A percentile compares a stretch with the other conserved stretches of the same genome.
Conservation (phyloP, 1,140 invertebrate species). For the Pectinophora gossypiella region DNA sequence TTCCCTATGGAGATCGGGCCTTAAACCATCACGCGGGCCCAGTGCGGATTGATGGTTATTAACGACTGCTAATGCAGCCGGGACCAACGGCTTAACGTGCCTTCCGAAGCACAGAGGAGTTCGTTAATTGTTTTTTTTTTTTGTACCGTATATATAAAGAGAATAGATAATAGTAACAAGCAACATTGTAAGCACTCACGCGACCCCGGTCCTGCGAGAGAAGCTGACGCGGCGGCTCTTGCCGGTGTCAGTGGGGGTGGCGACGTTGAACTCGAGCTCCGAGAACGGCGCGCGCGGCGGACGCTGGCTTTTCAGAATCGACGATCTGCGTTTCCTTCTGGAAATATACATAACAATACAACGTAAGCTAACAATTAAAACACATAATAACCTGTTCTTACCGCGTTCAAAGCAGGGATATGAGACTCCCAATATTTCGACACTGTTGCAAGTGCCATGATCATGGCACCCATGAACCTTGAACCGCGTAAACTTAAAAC, state of each 20-base stretch:
- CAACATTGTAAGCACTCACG: too few species aligned
- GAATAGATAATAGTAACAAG: too few species aligned
- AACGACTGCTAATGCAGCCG: too few species aligned
- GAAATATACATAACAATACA: slow-evolving; percentile 8
- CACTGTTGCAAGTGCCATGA: neutral
- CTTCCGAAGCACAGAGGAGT: too few species aligned
- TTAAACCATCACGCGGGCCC: too few species aligned
- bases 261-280: slow-evolving; percentile 56
- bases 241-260: slow-evolving; percentile 48
- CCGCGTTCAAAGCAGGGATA: neutral
- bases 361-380: neutral
- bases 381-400: neutral
- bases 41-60: too few species aligned
- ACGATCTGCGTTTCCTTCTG: slow-evolving; percentile 60
- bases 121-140: too few species aligned
- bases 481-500: neutral
- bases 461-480: neutral
- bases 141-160: too few species aligned
- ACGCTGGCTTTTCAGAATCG: slow-evolving; percentile 57
- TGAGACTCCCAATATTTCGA: neutral
- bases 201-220: slow-evolving; percentile 50
- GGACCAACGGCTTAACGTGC: too few species aligned
- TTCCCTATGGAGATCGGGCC: too few species aligned
- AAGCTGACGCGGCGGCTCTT: slow-evolving; percentile 65
- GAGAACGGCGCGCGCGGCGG: slow-evolving; percentile 54